These are phyloP conservation scores for Peromyscus leucopus DNA, from an alignment of 2,113 vertebrate genomes.

Conservation along the genomic window DNA sequence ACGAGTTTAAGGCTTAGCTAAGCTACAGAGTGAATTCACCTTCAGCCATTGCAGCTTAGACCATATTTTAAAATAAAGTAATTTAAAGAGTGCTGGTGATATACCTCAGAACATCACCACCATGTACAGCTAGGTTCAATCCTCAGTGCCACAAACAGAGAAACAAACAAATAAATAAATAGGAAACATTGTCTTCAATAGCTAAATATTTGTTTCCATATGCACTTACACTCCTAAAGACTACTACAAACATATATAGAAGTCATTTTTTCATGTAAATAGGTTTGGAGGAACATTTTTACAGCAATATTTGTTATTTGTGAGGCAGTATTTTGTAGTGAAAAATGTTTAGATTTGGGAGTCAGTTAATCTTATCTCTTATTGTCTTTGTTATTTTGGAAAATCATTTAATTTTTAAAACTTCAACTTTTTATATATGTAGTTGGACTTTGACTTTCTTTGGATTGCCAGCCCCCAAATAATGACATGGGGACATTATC, in stretches of 20 bases:
- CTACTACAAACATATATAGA: not conserved
- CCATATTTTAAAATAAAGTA: not conserved
- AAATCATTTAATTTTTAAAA: slow-evolving; percentile 32
- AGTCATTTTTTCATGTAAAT: slow-evolving; percentile 10
- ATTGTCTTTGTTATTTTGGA: slow-evolving; percentile 12
- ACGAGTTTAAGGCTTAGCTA: not conserved
- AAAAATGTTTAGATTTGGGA: slow-evolving; percentile 20
- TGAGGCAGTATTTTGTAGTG: not conserved
- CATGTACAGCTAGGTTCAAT: not conserved
- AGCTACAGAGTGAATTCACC: not conserved
- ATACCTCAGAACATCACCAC: not conserved
- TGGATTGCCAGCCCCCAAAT: no score
- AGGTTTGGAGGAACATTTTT: slow-evolving; percentile 17
- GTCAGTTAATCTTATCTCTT: slow-evolving; percentile 22
- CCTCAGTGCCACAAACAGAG: not conserved
- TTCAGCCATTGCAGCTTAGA: not conserved
- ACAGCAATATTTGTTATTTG: slow-evolving; percentile 19
- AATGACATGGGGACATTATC: no score
- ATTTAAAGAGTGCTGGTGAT: not conserved
- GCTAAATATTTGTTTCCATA: slow-evolving; percentile 9
- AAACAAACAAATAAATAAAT: no score
- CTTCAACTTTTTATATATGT: not conserved
- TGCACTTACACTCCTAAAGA: not conserved
- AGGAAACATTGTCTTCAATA: not conserved
- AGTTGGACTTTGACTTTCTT: no score